A percentile compares a stretch with the other conserved stretches of the same genome.
These are phyloP conservation scores for Saccostrea cuccullata DNA, from an alignment of 1,140 invertebrate genomes.

Conservation along the genomic window DNA sequence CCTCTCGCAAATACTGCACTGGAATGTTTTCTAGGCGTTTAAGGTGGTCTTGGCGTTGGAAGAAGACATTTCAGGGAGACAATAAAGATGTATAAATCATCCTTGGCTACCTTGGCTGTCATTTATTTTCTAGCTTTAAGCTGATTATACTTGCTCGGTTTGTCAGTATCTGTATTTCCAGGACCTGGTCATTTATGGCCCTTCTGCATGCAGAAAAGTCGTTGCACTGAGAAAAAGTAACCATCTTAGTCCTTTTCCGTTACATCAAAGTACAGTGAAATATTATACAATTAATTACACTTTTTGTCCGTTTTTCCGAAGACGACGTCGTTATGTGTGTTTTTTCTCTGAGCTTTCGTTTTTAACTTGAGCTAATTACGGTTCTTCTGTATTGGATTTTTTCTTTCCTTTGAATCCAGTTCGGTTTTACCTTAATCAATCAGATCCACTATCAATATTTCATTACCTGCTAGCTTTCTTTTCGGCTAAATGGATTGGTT, in stretches of 20 bases:
- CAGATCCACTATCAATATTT: not conserved
- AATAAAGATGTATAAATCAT: not conserved
- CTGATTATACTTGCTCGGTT: not conserved
- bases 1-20: not conserved
- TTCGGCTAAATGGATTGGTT: not conserved
- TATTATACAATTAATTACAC: not conserved
- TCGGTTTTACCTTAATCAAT: conserved; percentile 20
- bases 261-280: not conserved
- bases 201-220: not conserved
- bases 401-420: not conserved
- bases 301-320: not conserved
- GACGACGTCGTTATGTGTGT: not conserved
- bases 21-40: conserved; percentile 14
- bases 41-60: not conserved
- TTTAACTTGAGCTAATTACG: not conserved
- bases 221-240: not conserved
- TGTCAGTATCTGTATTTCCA: not conserved
- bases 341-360: not conserved
- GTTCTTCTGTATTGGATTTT: not conserved
- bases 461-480: not conserved
- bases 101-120: not conserved
- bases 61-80: not conserved
- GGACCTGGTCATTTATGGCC: not conserved
- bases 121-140: not conserved
- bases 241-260: not conserved